Conservation (phyloP, 2,113 vertebrate species). For the Oplegnathus fasciatus region DNA sequence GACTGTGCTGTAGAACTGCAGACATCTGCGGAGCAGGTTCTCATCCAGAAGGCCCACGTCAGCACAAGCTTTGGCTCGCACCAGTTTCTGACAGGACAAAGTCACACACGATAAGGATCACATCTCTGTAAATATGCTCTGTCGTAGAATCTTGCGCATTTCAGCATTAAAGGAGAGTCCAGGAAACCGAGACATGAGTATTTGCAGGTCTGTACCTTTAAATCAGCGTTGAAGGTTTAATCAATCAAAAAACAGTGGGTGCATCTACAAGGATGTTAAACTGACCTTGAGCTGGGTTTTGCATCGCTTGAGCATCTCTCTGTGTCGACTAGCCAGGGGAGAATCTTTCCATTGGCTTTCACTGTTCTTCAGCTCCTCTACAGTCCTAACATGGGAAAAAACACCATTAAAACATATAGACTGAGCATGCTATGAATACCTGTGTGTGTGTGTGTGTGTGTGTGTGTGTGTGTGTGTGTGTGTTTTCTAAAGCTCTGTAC, state of each 20-base stretch:
- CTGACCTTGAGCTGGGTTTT: conserved; percentile 98
- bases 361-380: conserved; percentile 98
- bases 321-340: conserved; percentile 92
- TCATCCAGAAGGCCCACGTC: conserved; percentile 97
- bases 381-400: conserved; percentile 87
- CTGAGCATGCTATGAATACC: neutral
- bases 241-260: neutral
- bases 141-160: neutral
- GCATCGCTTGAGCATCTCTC: conserved; percentile 98
- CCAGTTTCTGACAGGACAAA: conserved; percentile 91
- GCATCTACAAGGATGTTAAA: conserved; percentile 22
- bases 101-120: conserved; percentile 56
- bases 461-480: neutral
- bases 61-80: conserved; percentile 97
- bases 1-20: conserved; percentile 98
- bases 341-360: conserved; percentile 99
- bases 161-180: conserved; percentile 10
- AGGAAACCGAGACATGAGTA: neutral
- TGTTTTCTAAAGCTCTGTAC: too few species aligned
- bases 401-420: neutral
- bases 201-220: neutral
- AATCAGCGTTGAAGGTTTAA: neutral
- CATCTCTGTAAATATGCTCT: conserved; percentile 31
- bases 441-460: neutral
- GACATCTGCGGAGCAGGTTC: conserved; percentile 95